A percentile compares a stretch with the other conserved stretches of the same genome.
Evolutionary conservation across 1,140 invertebrate species (phyloP).

Genomic region (Adoxophyes honmai): DNA sequence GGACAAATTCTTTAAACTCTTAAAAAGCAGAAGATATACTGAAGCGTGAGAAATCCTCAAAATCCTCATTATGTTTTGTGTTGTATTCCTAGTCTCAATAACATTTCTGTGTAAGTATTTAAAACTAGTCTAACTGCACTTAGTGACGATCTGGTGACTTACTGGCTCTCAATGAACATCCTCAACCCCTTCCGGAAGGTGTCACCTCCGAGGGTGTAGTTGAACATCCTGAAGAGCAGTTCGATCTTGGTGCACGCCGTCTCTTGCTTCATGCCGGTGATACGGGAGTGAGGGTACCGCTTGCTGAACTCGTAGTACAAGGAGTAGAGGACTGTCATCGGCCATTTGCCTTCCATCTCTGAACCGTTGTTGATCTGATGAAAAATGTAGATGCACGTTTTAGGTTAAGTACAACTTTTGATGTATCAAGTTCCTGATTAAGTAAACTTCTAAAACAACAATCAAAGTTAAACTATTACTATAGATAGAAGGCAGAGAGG

Average conservation of each 20-base stretch:
- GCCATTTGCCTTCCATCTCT: conserved; percentile 86
- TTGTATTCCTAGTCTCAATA: no score
- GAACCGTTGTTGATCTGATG: conserved; percentile 80
- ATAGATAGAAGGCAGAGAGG: no score
- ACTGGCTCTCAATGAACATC: conserved; percentile 82
- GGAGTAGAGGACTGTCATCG: conserved; percentile 85
- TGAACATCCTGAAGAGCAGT: conserved; percentile 95
- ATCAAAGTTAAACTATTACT: no score
- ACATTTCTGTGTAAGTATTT: no score
- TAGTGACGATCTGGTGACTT: conserved; percentile 28
- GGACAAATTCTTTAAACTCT: no score
- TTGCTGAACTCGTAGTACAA: conserved; percentile 87
- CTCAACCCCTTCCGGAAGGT: conserved; percentile 88
- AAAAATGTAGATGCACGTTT: conserved; percentile 14
- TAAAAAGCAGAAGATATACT: no score
- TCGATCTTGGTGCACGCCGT: conserved; percentile 86
- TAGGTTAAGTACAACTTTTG: no score
- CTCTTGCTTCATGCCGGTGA: conserved; percentile 85
- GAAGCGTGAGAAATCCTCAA: no score
- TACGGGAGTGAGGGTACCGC: conserved; percentile 83
- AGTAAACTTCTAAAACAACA: no score
- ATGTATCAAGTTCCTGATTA: no score
- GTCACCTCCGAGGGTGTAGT: conserved; percentile 88
- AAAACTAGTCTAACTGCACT: neutral
- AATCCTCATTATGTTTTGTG: no score